Conservation (phyloP, 2,888 invertebrate species). For the Nasonovia ribisnigri region DNA sequence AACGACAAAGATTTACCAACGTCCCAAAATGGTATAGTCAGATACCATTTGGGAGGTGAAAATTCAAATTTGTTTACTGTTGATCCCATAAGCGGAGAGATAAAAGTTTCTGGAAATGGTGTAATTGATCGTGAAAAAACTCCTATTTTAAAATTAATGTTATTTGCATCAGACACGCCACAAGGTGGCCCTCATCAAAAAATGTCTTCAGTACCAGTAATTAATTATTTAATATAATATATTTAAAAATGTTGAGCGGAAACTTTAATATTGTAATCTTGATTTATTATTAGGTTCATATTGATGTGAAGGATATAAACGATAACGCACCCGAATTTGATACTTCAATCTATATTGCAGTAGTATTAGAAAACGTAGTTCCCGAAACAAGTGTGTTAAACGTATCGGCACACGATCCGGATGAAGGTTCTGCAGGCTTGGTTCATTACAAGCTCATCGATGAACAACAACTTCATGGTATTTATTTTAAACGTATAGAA, state of each 20-base stretch:
- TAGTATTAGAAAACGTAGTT: constrained; percentile 82
- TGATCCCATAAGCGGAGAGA: constrained; percentile 78
- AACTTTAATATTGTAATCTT: not conserved
- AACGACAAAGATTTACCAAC: constrained; percentile 78
- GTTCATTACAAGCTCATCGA: constrained; percentile 81
- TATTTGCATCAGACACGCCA: constrained; percentile 83
- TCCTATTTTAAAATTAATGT: constrained; percentile 78
- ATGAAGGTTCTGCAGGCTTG: constrained; percentile 80
- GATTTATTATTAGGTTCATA: constrained; percentile 71
- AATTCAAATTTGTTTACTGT: constrained; percentile 81
- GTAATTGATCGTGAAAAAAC: constrained; percentile 70
- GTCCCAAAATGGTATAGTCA: constrained; percentile 77
- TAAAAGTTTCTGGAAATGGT: constrained; percentile 73
- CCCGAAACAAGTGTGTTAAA: constrained; percentile 78
- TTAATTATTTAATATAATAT: constrained; percentile 58
- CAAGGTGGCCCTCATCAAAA: constrained; percentile 78
- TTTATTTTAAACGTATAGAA: constrained; percentile 58
- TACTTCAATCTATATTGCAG: constrained; percentile 77
- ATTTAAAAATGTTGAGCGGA: not conserved
- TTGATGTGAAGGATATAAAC: constrained; percentile 83
- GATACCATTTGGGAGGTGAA: constrained; percentile 81
- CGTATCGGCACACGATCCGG: constrained; percentile 81
- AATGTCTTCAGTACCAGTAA: constrained; percentile 75
- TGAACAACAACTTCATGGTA: constrained; percentile 81
- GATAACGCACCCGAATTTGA: constrained; percentile 82